phyloP scores from a whole-genome alignment of 2,797 vertebrate species.

The Hoplostethus mediterraneus region DNA sequence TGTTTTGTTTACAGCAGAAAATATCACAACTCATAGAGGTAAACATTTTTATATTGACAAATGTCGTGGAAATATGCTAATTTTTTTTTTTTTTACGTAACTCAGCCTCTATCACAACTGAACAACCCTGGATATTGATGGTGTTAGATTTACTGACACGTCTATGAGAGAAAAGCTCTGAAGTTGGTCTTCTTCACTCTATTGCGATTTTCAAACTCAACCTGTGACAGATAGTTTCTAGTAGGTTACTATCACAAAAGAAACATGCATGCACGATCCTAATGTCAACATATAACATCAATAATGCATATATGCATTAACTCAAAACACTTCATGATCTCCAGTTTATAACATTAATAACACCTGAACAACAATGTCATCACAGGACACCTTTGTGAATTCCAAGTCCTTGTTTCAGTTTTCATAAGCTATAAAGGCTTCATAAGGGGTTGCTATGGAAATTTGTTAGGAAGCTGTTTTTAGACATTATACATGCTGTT shows the following conservation, averaged over 20 bases:
- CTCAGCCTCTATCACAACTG: conserved; percentile 42
- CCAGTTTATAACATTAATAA: too few relatives aligned
- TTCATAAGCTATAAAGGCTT: too few relatives aligned
- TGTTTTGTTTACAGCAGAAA: conserved; percentile 87
- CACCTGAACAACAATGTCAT: too few relatives aligned
- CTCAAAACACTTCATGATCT: neutral
- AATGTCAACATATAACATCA: neutral
- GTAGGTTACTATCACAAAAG: neutral
- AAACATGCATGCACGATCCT: neutral
- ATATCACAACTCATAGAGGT: conserved; percentile 72
- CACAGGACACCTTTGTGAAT: too few relatives aligned
- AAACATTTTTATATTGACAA: conserved; percentile 56
- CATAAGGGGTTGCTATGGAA: too few relatives aligned
- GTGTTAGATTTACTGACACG: conserved; percentile 16
- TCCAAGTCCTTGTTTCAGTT: too few relatives aligned
- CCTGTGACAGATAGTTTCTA: neutral
- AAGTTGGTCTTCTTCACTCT: neutral
- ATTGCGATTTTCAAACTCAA: neutral
- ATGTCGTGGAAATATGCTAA: conserved; percentile 63
- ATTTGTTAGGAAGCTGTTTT: neutral
- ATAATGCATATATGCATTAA: neutral
- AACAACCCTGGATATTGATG: conserved; percentile 19
- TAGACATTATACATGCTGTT: neutral
- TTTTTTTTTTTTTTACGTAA: conserved; percentile 46
- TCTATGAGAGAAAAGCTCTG: conserved; percentile 2